Percentiles rank a stretch among this genome's conserved stretches.
Evolutionary conservation across 92 coral and sea anemone species (phyloP).

Genomic region (Actinostola sp.): DNA sequence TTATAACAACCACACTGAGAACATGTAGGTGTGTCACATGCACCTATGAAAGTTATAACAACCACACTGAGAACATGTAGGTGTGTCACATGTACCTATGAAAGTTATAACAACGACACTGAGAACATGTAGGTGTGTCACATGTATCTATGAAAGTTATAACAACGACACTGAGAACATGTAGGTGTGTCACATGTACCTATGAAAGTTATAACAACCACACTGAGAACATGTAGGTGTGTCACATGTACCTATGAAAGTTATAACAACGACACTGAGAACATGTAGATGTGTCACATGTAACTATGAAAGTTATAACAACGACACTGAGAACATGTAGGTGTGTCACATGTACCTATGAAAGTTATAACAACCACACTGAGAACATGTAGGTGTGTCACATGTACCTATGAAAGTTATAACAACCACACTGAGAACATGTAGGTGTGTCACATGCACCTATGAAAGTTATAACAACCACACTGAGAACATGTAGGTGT

Average conservation of each 20-base stretch:
- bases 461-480: neutral
- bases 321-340: no score
- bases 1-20: no score
- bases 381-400: neutral
- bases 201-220: neutral
- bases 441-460: conserved; percentile 83
- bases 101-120: no score
- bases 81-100: neutral
- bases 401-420: neutral
- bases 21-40: no score
- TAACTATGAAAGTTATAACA: neutral
- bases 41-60: conserved; percentile 33
- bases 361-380: neutral
- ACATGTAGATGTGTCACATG: neutral
- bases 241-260: conserved; percentile 63
- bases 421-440: no score
- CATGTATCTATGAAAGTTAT: conserved; percentile 50
- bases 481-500: no score
- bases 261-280: no score
- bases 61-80: no score
- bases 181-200: neutral
- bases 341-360: conserved; percentile 74
- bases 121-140: no score
- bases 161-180: no score
- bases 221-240: no score